These are phyloP conservation scores for Catharus bicknelli DNA, from an alignment of 2,113 vertebrate genomes.

Conservation along the genomic window DNA sequence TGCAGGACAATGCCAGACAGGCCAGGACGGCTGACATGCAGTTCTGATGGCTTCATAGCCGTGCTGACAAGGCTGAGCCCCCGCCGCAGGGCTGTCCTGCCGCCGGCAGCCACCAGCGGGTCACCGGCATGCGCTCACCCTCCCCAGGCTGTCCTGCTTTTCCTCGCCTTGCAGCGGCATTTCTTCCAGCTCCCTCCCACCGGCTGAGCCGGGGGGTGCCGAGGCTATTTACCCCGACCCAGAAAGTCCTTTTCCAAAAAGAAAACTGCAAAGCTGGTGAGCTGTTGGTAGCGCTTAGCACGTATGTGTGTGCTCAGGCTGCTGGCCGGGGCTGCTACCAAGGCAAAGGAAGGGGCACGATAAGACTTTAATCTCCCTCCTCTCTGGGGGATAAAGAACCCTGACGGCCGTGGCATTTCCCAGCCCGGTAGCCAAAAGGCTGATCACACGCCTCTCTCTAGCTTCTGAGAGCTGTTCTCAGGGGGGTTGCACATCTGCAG, in stretches of 20 bases:
- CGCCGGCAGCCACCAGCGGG: neutral
- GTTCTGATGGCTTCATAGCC: fast-evolving
- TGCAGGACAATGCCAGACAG: neutral
- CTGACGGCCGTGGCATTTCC: neutral
- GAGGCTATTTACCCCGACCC: neutral
- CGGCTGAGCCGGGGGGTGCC: fast-evolving
- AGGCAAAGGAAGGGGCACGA: neutral
- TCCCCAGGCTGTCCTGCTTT: neutral
- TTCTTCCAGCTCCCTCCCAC: neutral
- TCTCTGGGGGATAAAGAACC: neutral
- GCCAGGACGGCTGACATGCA: neutral
- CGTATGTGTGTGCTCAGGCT: fast-evolving
- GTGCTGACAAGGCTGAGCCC: neutral
- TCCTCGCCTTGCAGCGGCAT: neutral
- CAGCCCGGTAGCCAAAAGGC: neutral
- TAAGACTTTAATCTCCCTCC: constrained; percentile 15
- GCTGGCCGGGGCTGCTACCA: neutral
- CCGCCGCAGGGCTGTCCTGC: neutral
- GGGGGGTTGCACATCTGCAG: neutral
- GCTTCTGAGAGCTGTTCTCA: neutral
- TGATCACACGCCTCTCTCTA: fast-evolving
- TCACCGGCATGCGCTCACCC: fast-evolving
- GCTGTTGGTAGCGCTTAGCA: neutral
- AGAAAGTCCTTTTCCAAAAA: neutral
- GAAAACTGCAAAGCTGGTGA: neutral